Conservation (phyloP, 2,113 vertebrate species). For the Oreochromis tanganicae region DNA sequence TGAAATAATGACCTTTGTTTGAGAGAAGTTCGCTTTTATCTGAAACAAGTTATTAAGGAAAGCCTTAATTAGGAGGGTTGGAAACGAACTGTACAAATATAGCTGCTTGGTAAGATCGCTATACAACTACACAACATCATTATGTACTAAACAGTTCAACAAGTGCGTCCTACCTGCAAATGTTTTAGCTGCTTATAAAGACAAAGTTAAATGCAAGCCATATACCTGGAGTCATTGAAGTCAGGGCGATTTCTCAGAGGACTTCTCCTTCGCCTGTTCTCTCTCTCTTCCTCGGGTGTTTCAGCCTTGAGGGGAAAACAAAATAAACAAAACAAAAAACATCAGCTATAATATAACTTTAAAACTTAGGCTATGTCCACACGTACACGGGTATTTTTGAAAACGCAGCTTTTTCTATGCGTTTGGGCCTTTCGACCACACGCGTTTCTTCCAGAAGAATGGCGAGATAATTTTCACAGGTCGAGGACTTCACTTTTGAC, state of each 20-base stretch:
- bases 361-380: background rate
- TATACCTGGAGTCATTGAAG: constrained; percentile 89
- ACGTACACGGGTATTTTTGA: background rate
- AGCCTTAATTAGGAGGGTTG: background rate
- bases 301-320: constrained; percentile 62
- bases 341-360: background rate
- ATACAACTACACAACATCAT: background rate
- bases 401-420: background rate
- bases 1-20: background rate
- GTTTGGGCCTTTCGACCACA: background rate
- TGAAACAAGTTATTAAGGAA: background rate
- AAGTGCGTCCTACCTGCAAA: background rate
- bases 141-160: background rate
- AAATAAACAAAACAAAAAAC: background rate
- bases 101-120: background rate
- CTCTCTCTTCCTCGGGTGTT: constrained; percentile 85
- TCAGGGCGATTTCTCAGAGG: constrained; percentile 85
- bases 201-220: background rate
- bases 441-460: background rate
- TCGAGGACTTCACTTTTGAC: background rate
- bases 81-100: background rate
- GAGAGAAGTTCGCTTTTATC: background rate
- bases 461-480: background rate
- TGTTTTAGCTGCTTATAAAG: background rate
- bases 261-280: constrained; percentile 89